These are phyloP conservation scores for Steinernema carpocapsae DNA, from an alignment of 2,888 invertebrate species.

Conservation along the genomic window DNA sequence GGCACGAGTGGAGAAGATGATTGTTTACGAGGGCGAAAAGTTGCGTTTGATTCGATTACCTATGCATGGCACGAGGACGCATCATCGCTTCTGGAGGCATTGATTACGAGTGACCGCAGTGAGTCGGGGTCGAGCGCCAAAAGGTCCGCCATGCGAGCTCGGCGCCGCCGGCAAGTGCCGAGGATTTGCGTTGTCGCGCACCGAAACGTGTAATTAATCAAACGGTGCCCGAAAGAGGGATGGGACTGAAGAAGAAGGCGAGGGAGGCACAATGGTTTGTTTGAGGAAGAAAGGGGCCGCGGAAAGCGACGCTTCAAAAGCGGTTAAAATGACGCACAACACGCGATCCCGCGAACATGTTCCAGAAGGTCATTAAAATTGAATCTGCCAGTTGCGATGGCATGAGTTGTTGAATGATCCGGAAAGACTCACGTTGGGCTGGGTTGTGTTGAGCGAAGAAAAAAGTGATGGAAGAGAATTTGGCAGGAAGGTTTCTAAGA, in stretches of 20 bases:
- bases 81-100: constrained; percentile 18
- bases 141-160: too few species aligned
- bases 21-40: constrained; percentile 31
- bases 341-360: constrained; percentile 8
- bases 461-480: not conserved
- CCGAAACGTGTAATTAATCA: constrained; percentile 29
- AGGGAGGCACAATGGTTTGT: not conserved
- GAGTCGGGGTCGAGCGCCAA: not conserved
- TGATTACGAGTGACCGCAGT: constrained; percentile 11
- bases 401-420: not conserved
- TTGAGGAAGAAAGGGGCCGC: constrained; percentile 17
- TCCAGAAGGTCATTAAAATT: not conserved
- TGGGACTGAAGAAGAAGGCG: not conserved
- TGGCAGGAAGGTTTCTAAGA: not conserved
- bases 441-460: not conserved
- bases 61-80: constrained; percentile 17
- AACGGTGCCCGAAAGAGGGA: constrained; percentile 18
- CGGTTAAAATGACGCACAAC: not conserved
- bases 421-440: not conserved
- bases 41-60: constrained; percentile 30
- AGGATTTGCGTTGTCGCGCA: constrained; percentile 29
- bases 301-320: not conserved
- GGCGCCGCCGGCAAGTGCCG: not conserved
- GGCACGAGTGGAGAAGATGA: not conserved
- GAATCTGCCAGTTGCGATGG: too few species aligned